phyloP scores from a whole-genome alignment of 2,888 invertebrate genomes.

The Leptinotarsa rubiginosa region DNA sequence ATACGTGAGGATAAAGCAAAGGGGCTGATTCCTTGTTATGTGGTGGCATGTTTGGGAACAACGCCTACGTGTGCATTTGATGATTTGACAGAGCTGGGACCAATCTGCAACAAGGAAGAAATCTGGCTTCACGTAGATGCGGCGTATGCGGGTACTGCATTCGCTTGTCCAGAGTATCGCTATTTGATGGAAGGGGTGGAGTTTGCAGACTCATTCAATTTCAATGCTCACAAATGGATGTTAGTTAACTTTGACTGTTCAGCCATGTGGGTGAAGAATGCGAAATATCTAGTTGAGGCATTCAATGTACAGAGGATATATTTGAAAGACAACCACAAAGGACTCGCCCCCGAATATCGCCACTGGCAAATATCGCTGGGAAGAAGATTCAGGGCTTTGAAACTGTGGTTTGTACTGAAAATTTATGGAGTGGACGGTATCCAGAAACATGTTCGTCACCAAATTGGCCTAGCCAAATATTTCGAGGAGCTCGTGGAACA shows the following conservation, averaged over 20 bases:
- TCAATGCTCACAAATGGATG: conserved; percentile 97
- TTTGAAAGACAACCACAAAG: conserved; percentile 79
- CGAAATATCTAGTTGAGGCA: conserved; percentile 84
- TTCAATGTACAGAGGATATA: conserved; percentile 95
- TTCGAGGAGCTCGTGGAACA: conserved; percentile 80
- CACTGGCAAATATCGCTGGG: conserved; percentile 93
- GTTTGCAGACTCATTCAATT: conserved; percentile 89
- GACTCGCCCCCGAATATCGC: conserved; percentile 74
- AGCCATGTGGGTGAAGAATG: conserved; percentile 90
- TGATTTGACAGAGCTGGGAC: conserved; percentile 85
- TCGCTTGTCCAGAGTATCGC: conserved; percentile 92
- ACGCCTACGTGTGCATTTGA: conserved; percentile 90
- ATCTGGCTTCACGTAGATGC: conserved; percentile 97
- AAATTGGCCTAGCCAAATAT: conserved; percentile 79
- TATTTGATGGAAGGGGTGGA: conserved; percentile 73
- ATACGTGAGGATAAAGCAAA: conserved; percentile 81
- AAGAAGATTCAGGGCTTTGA: conserved; percentile 88
- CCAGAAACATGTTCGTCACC: conserved; percentile 80
- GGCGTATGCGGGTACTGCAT: conserved; percentile 94
- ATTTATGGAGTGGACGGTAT: conserved; percentile 86
- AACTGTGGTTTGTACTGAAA: conserved; percentile 92
- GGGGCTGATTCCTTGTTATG: conserved; percentile 91
- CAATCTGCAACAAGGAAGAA: conserved; percentile 79
- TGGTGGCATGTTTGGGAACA: conserved; percentile 78
- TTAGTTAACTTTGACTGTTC: conserved; percentile 96